Percentiles rank a stretch among this genome's conserved stretches.
Evolutionary conservation across 2,888 invertebrate species (phyloP).

Genomic region (Drosophila yooni): DNA sequence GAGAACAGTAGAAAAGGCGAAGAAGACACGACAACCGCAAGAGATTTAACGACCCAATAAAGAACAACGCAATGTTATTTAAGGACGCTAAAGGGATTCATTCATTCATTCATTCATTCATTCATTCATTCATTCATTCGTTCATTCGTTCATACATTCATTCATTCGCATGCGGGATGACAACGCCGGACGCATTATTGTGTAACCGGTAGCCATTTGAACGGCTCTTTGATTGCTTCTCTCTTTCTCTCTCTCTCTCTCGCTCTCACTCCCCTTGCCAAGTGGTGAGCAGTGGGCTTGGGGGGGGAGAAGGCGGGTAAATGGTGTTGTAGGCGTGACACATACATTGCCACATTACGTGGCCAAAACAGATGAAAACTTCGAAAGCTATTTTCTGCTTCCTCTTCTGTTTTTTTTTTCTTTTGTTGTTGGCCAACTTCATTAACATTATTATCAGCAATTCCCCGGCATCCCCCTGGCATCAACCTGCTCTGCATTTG

Average conservation of each 20-base stretch:
- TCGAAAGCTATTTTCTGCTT: not conserved
- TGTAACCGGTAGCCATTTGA: slow-evolving; percentile 79
- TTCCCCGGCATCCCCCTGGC: not conserved
- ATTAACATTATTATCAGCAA: slow-evolving; percentile 65
- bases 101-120: slow-evolving; percentile 1
- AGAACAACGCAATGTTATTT: slow-evolving; percentile 79
- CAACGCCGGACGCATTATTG: slow-evolving; percentile 72
- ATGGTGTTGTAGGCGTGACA: slow-evolving; percentile 61
- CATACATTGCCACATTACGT: slow-evolving; percentile 66
- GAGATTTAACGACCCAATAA: slow-evolving; percentile 81
- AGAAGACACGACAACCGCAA: slow-evolving; percentile 78
- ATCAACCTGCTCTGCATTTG: slow-evolving; percentile 7
- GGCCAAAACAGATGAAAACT: slow-evolving; percentile 68
- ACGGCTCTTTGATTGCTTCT: slow-evolving; percentile 69
- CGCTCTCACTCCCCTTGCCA: slow-evolving; percentile 35
- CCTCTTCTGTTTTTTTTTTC: not conserved
- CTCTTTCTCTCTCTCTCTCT: slow-evolving; percentile 26
- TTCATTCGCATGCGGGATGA: slow-evolving; percentile 32
- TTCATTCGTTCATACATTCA: not conserved
- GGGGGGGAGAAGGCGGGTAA: not conserved
- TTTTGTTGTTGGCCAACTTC: slow-evolving; percentile 56
- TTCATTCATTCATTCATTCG: not conserved
- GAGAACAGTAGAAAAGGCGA: not conserved
- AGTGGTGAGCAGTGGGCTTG: not conserved
- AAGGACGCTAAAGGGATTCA: slow-evolving; percentile 74